phyloP scores from a whole-genome alignment of 2,113 vertebrate genomes.

The Cisticola juncidis region DNA sequence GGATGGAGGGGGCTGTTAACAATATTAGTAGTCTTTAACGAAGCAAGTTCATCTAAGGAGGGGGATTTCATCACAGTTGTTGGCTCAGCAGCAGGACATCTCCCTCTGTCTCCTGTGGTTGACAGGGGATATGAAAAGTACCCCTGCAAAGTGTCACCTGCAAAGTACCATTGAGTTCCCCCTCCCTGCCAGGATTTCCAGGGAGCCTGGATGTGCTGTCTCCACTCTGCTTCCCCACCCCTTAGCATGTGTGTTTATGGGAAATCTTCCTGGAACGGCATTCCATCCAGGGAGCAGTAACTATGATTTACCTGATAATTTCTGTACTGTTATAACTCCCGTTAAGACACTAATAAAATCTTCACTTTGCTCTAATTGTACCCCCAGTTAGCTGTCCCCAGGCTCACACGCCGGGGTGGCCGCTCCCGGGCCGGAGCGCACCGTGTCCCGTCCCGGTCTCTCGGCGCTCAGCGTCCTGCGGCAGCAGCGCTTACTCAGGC shows the following conservation, averaged over 20 bases:
- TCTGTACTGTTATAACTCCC: accelerated
- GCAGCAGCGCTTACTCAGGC: not conserved
- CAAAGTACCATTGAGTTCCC: not conserved
- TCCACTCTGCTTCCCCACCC: not conserved
- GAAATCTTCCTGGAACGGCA: not conserved
- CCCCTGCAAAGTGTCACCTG: not conserved
- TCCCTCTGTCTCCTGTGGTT: not conserved
- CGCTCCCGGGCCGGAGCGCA: accelerated
- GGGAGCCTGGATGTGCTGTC: not conserved
- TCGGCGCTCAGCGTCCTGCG: not conserved
- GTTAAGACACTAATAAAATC: not conserved
- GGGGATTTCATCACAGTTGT: not conserved
- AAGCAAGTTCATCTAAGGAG: not conserved
- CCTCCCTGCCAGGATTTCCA: not conserved
- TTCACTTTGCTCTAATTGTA: not conserved
- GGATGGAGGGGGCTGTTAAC: not conserved
- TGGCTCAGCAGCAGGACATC: not conserved
- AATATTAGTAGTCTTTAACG: not conserved
- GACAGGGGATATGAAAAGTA: not conserved
- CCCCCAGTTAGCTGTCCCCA: not conserved
- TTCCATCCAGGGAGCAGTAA: not conserved
- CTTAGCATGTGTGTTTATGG: not conserved
- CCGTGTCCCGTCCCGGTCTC: accelerated
- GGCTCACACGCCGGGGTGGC: accelerated
- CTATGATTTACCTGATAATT: not conserved